Base-by-base conservation (phyloP, 2,888 invertebrate species). In the Hyalella azteca region DNA sequence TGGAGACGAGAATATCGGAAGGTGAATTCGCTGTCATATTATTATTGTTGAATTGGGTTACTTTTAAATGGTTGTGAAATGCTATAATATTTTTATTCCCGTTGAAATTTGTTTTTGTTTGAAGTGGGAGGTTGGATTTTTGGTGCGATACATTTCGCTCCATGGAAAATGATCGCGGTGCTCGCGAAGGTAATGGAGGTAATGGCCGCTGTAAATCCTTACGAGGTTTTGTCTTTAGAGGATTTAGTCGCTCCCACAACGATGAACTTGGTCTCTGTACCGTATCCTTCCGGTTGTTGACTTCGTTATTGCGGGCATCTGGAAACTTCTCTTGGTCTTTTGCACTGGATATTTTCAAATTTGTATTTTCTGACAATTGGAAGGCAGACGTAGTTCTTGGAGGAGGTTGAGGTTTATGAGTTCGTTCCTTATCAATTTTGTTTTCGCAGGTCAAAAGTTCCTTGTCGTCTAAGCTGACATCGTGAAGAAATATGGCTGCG, bases 381-480 rank as follows among this genome's bases (percentile, higher is more conserved):
- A 75, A 39, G n/a, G 29, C 45, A 39, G 75, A 75, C 45, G 75
- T 75, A 5, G 75, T 75, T 45, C 75, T 75, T 26, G 75, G 75
- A 0, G 75, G 75, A 15, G 75, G 75, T 29, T 22, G n/a, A 29
- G 75, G 75, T 41, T 29, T 19, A 0, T 9, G 22, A 36, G 36
- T 11, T 36, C n/a, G 66, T 36, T 1, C 15, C n/a, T 9, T 36
- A 36, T 66, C 39, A 0, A 7, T 22, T 32, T 66, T 36, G 66
- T 5, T 26, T 22, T 26, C 54, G 13, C 54, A 4, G 26, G 11
- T 22, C 22, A n/a, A n/a, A 7, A 22, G 9, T 7, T 75, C 29
- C 0, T 5, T n/a, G 45, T n/a, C 4, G 32, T 41, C 45, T 26
- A n/a, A n/a, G 9, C 45, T 29, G 19, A 75, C 75, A 39, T 75